Percentiles rank a stretch among this genome's conserved stretches.
Conservation (phyloP, 2,797 vertebrate genomes). For the Oreonectes daqikongensis region DNA sequence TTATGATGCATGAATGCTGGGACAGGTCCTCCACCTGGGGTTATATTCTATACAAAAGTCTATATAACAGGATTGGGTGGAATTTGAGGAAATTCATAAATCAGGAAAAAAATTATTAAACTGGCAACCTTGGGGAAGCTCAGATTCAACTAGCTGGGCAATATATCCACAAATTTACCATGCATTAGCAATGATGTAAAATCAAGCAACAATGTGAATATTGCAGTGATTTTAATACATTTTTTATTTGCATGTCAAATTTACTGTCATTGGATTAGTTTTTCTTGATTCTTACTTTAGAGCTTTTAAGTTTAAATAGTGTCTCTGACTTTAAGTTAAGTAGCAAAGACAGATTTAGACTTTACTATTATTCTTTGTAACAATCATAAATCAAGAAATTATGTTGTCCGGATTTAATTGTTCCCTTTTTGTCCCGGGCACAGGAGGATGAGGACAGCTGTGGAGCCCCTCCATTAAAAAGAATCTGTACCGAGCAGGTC, state of each 20-base stretch:
- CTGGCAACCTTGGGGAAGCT: too few species aligned
- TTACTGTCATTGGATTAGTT: not conserved
- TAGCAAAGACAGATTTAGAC: not conserved
- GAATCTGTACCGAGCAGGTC: constrained; percentile 82
- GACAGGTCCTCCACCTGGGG: too few species aligned
- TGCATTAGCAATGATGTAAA: not conserved
- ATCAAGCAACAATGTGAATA: not conserved
- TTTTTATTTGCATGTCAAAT: not conserved
- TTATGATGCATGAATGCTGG: too few species aligned
- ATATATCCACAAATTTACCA: not conserved
- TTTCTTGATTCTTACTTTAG: too few species aligned
- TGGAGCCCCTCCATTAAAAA: constrained; percentile 81
- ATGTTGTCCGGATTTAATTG: not conserved
- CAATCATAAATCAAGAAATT: too few species aligned
- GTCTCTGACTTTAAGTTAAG: not conserved
- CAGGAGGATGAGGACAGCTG: constrained; percentile 72
- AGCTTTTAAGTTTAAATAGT: too few species aligned
- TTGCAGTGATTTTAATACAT: not conserved
- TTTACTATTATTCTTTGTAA: not conserved
- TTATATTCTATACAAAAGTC: too few species aligned
- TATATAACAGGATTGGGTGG: too few species aligned
- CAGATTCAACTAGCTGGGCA: too few species aligned
- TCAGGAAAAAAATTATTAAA: too few species aligned
- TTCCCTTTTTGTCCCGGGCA: constrained; percentile 10
- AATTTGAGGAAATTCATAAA: too few species aligned